Evolutionary conservation across 2,888 invertebrate species (phyloP), one percentile per base, ranked within the genome.

Genomic region (Ecliptopera silaceata): DNA sequence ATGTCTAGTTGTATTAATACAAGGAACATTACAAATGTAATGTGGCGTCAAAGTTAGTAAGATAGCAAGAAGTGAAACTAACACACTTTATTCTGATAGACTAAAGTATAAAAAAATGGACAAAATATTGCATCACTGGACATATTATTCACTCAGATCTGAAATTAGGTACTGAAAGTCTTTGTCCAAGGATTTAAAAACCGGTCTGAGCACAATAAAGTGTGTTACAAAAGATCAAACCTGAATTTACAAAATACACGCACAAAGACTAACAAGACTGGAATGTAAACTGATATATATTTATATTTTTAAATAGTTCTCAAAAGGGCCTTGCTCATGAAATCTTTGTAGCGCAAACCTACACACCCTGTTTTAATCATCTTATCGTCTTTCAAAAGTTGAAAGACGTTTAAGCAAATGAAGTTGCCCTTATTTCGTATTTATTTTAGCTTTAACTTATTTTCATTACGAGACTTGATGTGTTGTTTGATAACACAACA

Each of bases 271-370:
- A 61, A 60, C 39, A 60, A 63, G 54, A 64, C 59, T 72, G 74
- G 74, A 74, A 75, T 75, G 72, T 74, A 64, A 68, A 69, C 50
- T 54, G 46, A 53, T 48, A 15, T 62, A 65, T 59, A 65, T 44
- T 63, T 49, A 63, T 59, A 68, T 48, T 42, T 62, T 56, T 53
- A 58, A 51, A 56, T 50, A 57, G 59, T 41, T 59, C 58, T 51
- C 51, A 63, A 62, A 60, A 63, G 59, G 56, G 41, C 49, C 38
- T 53, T 49, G 43, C 46, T 46, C 55, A 53, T 38, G 38, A 51
- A 46, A 54, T 43, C 15, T 53, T 39, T 17, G 32, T 42, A 29
- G 36, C 15, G 36, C 36, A 36, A 36, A 15, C 36, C 2, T 15
- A 36, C 15, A 36, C 15, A 36, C 36, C n/a, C n/a, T n/a, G n/a